Conservation (phyloP, 2,113 vertebrate species). For the Cairina moschata region DNA sequence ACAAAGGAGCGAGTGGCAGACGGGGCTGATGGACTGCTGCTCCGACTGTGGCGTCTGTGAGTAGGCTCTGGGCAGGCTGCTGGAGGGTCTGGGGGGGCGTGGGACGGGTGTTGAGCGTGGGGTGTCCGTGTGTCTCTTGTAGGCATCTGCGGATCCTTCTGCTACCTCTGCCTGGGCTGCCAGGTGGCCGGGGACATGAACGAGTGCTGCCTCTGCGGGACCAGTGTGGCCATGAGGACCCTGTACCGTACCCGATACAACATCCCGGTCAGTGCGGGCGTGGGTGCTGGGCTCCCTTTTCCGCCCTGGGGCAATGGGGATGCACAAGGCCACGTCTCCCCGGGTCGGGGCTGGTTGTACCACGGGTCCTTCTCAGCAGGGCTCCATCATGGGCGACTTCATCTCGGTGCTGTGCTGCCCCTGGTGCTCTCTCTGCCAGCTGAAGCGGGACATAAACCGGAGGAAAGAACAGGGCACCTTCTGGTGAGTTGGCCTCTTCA, state of each 20-base stretch:
- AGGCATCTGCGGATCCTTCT: constrained; percentile 75
- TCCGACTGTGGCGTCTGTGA: constrained; percentile 69
- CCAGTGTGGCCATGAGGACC: constrained; percentile 76
- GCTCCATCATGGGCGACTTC: constrained; percentile 62
- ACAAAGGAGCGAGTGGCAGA: constrained; percentile 58
- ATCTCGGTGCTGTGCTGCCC: accelerated
- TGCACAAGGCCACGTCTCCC: no score
- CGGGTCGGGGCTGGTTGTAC: background rate
- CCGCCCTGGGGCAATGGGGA: no score
- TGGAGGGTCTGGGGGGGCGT: background rate
- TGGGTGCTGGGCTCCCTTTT: no score
- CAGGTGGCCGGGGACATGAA: constrained; percentile 81
- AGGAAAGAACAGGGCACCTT: constrained; percentile 48
- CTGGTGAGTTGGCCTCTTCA: background rate
- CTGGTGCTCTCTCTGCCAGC: constrained; percentile 63
- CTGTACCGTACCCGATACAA: constrained; percentile 87
- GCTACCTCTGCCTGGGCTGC: constrained; percentile 72
- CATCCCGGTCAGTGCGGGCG: constrained; percentile 74
- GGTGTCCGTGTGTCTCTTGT: background rate
- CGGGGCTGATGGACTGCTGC: constrained; percentile 68
- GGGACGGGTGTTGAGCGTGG: no score
- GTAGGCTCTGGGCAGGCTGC: background rate
- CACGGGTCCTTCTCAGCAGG: background rate
- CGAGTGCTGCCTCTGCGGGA: constrained; percentile 83
- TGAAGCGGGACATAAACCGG: constrained; percentile 78